Conservation (phyloP, 1,140 invertebrate species). For the Drosophila parabipectinata region DNA sequence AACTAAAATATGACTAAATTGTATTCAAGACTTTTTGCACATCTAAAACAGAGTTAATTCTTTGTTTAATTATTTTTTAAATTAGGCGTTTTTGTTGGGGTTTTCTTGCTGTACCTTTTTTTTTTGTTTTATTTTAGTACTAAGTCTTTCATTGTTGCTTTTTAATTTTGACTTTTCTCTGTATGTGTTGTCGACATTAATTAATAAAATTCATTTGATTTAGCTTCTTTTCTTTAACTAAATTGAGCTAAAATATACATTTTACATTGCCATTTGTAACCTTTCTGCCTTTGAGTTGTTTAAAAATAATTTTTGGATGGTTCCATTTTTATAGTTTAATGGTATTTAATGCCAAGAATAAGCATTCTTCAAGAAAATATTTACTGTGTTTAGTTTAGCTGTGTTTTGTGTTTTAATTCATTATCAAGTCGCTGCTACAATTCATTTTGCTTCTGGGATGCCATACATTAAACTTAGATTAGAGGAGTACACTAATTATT, state of each 20-base stretch:
- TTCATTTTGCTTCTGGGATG: slow-evolving; percentile 75
- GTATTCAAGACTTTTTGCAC: slow-evolving; percentile 57
- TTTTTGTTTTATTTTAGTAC: slow-evolving; percentile 44
- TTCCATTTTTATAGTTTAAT: slow-evolving; percentile 38
- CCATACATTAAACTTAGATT: slow-evolving; percentile 71
- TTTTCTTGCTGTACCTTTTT: slow-evolving; percentile 1
- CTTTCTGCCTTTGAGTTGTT: slow-evolving; percentile 28
- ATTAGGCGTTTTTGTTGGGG: slow-evolving; percentile 28
- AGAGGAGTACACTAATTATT: slow-evolving; percentile 62
- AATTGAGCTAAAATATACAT: slow-evolving; percentile 71
- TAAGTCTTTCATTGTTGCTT: slow-evolving; percentile 73
- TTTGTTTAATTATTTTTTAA: slow-evolving; percentile 15
- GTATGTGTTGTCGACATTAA: slow-evolving; percentile 32
- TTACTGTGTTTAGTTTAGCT: slow-evolving; percentile 17
- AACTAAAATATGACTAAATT: slow-evolving; percentile 76
- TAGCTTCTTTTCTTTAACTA: slow-evolving; percentile 49
- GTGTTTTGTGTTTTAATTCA: slow-evolving; percentile 56
- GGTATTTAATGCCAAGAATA: slow-evolving; percentile 21
- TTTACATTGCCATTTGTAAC: slow-evolving; percentile 41
- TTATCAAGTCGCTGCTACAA: slow-evolving; percentile 55
- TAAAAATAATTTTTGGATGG: slow-evolving; percentile 66
- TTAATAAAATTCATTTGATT: slow-evolving; percentile 44
- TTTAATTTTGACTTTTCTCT: slow-evolving; percentile 61
- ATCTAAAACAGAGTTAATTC: slow-evolving; percentile 38
- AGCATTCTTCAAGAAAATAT: slow-evolving; percentile 36